Evolutionary conservation across 2,113 vertebrate genomes (phyloP).

Genomic region (Hippocampus zosterae): DNA sequence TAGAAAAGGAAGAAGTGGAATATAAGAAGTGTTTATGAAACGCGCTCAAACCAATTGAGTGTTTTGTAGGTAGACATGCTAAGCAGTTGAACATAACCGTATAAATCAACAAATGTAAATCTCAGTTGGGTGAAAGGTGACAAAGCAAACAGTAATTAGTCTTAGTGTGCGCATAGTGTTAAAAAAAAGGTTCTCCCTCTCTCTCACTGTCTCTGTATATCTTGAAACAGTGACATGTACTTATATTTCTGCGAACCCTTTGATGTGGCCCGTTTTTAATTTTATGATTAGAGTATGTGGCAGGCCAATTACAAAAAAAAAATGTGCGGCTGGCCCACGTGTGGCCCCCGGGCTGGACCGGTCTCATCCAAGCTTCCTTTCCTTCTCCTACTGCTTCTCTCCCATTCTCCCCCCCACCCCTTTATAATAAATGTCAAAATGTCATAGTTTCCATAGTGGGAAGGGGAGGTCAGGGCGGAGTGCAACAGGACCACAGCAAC

Average conservation of each 20-base stretch:
- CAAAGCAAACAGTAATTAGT: neutral
- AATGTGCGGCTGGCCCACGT: neutral
- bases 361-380: constrained; percentile 56
- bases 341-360: neutral
- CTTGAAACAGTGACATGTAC: too few relatives aligned
- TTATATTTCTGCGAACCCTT: neutral
- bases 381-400: constrained; percentile 41
- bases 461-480: constrained; percentile 66
- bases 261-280: neutral
- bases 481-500: constrained; percentile 73
- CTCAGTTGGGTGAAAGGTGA: neutral
- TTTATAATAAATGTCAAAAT: constrained; percentile 78
- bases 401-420: constrained; percentile 34
- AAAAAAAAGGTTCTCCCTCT: too few relatives aligned
- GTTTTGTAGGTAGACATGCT: too few relatives aligned
- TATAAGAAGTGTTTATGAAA: too few relatives aligned
- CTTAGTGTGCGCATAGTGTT: too few relatives aligned
- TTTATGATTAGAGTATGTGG: too few relatives aligned
- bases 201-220: too few relatives aligned
- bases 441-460: constrained; percentile 81
- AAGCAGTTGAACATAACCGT: too few relatives aligned
- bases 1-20: neutral
- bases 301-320: neutral
- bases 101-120: too few relatives aligned
- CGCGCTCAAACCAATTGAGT: too few relatives aligned